These are phyloP conservation scores for Sinosuthora webbiana DNA, from an alignment of 2,113 vertebrate genomes.

Conservation along the genomic window DNA sequence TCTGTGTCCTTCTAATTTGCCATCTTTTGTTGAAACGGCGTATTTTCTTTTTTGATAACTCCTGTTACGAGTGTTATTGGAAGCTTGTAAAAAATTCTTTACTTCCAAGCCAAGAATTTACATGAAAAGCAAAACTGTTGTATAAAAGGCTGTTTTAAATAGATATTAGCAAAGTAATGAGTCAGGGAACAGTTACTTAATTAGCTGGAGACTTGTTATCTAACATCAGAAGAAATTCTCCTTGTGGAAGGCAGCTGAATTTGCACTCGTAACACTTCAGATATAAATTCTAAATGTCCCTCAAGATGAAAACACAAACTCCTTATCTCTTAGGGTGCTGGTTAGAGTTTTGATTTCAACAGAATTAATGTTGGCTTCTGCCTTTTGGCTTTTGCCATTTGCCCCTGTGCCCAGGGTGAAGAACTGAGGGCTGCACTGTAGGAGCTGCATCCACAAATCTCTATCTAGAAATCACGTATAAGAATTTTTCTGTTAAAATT, in stretches of 20 bases:
- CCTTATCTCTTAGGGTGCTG: not conserved
- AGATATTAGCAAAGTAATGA: constrained; percentile 5
- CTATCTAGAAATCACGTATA: accelerated
- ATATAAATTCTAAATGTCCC: not conserved
- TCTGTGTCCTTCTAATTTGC: not conserved
- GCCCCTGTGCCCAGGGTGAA: not conserved
- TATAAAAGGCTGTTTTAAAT: constrained; percentile 32
- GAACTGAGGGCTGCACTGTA: not conserved
- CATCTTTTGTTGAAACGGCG: constrained; percentile 3
- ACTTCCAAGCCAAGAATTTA: constrained; percentile 38
- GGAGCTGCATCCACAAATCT: not conserved
- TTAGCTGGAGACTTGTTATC: constrained; percentile 7
- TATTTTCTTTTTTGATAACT: constrained; percentile 6
- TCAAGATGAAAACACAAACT: not conserved
- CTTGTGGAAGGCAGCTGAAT: not conserved
- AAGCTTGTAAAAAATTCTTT: not conserved
- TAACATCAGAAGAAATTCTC: not conserved
- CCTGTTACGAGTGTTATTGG: not conserved
- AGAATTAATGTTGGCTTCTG: not conserved
- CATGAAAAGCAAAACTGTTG: not conserved
- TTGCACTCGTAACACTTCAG: not conserved
- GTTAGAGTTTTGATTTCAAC: not conserved
- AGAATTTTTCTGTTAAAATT: not conserved
- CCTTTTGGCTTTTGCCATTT: not conserved
- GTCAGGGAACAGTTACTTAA: constrained; percentile 41